Percentiles rank a stretch among this genome's conserved stretches.
Evolutionary conservation across 2,797 vertebrate species (phyloP).

Genomic region (Parambassis ranga): DNA sequence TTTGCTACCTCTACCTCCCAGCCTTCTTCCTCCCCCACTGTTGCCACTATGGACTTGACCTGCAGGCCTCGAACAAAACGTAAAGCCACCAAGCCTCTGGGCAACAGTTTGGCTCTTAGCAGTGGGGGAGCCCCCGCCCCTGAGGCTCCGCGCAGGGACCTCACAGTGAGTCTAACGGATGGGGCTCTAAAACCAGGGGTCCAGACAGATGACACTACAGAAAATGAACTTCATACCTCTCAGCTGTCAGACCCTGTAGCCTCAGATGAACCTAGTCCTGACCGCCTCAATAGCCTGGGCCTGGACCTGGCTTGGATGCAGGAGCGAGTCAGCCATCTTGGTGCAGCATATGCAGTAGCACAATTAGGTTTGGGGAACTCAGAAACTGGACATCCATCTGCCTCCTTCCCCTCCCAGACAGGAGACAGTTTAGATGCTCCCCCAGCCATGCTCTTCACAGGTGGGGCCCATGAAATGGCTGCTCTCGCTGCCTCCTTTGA

Average conservation of each 20-base stretch:
- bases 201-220: conserved; percentile 16
- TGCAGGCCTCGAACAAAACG: conserved; percentile 51
- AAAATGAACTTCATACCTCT: conserved; percentile 35
- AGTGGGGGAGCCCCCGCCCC: neutral
- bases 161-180: conserved; percentile 20
- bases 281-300: conserved; percentile 61
- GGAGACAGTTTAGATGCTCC: conserved; percentile 54
- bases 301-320: conserved; percentile 75
- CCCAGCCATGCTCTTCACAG: conserved; percentile 62
- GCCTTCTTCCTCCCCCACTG: conserved; percentile 22
- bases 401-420: conserved; percentile 59
- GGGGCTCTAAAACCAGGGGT: conserved; percentile 57
- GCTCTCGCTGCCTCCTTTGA: conserved; percentile 69
- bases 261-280: conserved; percentile 48
- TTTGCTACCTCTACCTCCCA: conserved; percentile 10
- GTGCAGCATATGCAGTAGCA: conserved; percentile 67
- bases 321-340: conserved; percentile 71
- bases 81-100: conserved; percentile 22
- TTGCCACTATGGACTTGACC: conserved; percentile 64
- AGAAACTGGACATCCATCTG: conserved; percentile 47
- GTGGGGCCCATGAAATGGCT: conserved; percentile 64
- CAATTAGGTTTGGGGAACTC: conserved; percentile 65
- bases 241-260: conserved; percentile 29
- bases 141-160: conserved; percentile 4
- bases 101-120: neutral